Evolutionary conservation across 2,888 invertebrate species (phyloP).

Genomic region (Drosophila subquinaria): DNA sequence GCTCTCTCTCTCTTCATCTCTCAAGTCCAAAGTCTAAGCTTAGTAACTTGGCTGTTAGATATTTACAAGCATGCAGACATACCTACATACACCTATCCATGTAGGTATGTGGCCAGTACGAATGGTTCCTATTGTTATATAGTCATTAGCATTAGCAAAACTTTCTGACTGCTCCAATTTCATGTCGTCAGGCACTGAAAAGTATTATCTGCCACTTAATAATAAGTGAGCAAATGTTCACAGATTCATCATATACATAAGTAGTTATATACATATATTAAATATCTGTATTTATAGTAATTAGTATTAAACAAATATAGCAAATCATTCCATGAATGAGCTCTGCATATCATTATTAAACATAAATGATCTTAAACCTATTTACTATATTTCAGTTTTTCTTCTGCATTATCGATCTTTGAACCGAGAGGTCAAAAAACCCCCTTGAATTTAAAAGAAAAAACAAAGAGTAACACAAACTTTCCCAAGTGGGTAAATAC

Average conservation of each 20-base stretch:
- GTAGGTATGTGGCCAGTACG: slow-evolving; percentile 15
- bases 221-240: slow-evolving; percentile 28
- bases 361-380: slow-evolving; percentile 13
- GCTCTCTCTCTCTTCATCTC: slow-evolving; percentile 3
- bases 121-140: slow-evolving; percentile 65
- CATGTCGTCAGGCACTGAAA: slow-evolving; percentile 44
- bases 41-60: slow-evolving; percentile 46
- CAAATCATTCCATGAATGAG: slow-evolving; percentile 53
- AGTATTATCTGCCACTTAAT: slow-evolving; percentile 55
- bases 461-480: not conserved
- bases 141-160: slow-evolving; percentile 44
- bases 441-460: slow-evolving; percentile 17
- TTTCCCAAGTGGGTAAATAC: slow-evolving; percentile 26
- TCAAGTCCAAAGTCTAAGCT: slow-evolving; percentile 41
- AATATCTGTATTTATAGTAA: slow-evolving; percentile 21
- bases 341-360: slow-evolving; percentile 22
- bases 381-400: not conserved
- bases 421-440: slow-evolving; percentile 7
- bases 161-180: slow-evolving; percentile 51
- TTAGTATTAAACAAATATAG: slow-evolving; percentile 1
- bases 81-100: not conserved
- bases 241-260: slow-evolving; percentile 23
- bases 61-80: slow-evolving; percentile 6
- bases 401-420: not conserved
- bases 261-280: slow-evolving; percentile 20